A percentile compares a stretch with the other conserved stretches of the same genome.
Conservation (phyloP, 2,888 invertebrate genomes). For the Neoitamus cyanurus region DNA sequence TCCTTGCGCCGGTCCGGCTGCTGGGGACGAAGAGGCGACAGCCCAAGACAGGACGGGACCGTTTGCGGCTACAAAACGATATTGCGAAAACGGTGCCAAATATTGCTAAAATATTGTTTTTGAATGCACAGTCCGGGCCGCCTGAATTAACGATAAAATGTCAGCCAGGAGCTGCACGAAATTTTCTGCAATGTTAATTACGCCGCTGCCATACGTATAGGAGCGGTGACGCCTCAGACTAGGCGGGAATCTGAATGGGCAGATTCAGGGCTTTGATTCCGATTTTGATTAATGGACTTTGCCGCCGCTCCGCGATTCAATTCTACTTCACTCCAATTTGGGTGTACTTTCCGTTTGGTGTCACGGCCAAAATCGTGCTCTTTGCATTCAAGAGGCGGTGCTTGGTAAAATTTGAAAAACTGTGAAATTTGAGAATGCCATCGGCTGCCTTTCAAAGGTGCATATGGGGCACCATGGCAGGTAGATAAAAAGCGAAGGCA, state of each 20-base stretch:
- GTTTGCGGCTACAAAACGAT: not conserved
- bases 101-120: slow-evolving; percentile 1
- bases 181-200: slow-evolving; percentile 20
- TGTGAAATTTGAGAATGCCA: slow-evolving; percentile 1
- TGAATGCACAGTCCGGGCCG: not conserved
- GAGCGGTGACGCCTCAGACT: not conserved
- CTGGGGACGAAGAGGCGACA: not conserved
- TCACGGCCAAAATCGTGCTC: not conserved
- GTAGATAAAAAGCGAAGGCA: not conserved
- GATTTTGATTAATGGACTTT: not conserved
- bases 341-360: not conserved
- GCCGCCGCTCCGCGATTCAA: not conserved
- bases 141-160: not conserved
- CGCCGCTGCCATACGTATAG: not conserved
- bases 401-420: not conserved
- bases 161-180: slow-evolving; percentile 21
- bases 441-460: not conserved
- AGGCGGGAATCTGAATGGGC: not conserved
- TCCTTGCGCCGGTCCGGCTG: not conserved
- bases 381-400: not conserved
- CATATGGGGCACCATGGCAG: not conserved
- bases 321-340: not conserved
- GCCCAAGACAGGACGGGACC: too few relatives aligned
- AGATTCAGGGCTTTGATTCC: not conserved
- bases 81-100: slow-evolving; percentile 33